Evolutionary conservation across 2,888 invertebrate species (phyloP).

Genomic region (Smittia sp.): DNA sequence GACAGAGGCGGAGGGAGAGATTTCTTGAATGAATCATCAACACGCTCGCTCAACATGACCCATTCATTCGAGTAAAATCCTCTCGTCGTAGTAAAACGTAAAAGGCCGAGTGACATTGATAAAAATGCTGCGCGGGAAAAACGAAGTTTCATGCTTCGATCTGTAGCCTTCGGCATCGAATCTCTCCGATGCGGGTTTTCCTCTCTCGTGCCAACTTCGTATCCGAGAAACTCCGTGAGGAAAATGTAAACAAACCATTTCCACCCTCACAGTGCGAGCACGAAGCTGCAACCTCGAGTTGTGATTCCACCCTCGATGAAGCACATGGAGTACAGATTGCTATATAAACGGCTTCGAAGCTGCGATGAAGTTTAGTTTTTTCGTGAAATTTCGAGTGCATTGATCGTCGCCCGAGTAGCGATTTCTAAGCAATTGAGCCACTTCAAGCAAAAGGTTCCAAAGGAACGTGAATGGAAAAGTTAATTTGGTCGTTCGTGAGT

Average conservation of each 20-base stretch:
- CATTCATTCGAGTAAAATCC: constrained; percentile 3
- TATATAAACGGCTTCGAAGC: constrained; percentile 38
- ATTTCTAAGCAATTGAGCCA: background rate
- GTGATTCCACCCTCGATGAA: constrained; percentile 17
- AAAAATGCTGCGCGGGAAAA: constrained; percentile 33
- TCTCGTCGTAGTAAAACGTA: constrained; percentile 35
- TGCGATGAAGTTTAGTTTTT: constrained; percentile 37
- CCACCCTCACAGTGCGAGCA: constrained; percentile 22
- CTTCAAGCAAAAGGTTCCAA: constrained; percentile 1
- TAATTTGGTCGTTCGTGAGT: constrained; percentile 22
- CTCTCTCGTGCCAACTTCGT: constrained; percentile 18
- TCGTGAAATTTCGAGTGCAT: constrained; percentile 13
- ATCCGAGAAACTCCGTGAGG: constrained; percentile 27
- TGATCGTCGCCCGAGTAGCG: background rate
- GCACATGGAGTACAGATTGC: constrained; percentile 33
- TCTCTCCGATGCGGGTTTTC: background rate
- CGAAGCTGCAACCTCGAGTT: no score
- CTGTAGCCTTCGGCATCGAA: background rate
- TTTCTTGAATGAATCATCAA: background rate
- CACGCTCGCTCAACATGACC: background rate
- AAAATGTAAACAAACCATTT: constrained; percentile 40
- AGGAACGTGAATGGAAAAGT: constrained; percentile 29
- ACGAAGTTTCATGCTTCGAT: background rate
- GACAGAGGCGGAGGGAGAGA: background rate
- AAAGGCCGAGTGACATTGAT: constrained; percentile 3